Evolutionary conservation across 2,113 vertebrate genomes (phyloP).

Genomic region (Corythaeola cristata): DNA sequence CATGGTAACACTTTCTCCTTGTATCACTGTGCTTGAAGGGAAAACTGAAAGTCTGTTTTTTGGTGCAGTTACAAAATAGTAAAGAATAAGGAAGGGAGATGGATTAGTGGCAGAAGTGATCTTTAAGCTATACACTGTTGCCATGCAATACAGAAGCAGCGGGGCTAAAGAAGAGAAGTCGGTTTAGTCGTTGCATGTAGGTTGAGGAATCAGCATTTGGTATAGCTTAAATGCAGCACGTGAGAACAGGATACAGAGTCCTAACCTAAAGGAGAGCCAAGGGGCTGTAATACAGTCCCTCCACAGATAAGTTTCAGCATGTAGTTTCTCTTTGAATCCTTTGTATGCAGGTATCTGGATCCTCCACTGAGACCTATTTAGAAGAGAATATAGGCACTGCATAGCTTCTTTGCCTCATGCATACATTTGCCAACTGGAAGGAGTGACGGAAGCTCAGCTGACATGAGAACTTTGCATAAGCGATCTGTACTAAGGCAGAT

Average conservation of each 20-base stretch:
- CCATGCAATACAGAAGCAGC: not conserved
- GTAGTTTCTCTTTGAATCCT: not conserved
- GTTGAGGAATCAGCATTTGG: not conserved
- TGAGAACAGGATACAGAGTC: not conserved
- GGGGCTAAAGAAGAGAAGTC: not conserved
- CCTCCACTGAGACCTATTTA: not conserved
- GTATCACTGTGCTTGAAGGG: constrained; percentile 56
- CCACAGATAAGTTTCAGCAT: not conserved
- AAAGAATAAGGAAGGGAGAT: not conserved
- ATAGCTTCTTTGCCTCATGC: not conserved
- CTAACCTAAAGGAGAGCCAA: not conserved
- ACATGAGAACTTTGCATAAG: not conserved
- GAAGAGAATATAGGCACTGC: not conserved
- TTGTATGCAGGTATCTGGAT: not conserved
- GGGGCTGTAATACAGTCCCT: not conserved
- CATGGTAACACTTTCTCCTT: constrained; percentile 67
- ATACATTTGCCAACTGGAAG: not conserved
- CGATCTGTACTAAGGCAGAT: not conserved
- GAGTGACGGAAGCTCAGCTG: not conserved
- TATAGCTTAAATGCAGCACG: not conserved
- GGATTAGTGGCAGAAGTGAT: not conserved
- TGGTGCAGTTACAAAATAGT: constrained; percentile 66
- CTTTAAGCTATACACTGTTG: not conserved
- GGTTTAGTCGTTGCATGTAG: not conserved
- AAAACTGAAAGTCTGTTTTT: constrained; percentile 69